phyloP scores from a whole-genome alignment of 2,888 invertebrate genomes.

The Hirtodrosophila cameraria region DNA sequence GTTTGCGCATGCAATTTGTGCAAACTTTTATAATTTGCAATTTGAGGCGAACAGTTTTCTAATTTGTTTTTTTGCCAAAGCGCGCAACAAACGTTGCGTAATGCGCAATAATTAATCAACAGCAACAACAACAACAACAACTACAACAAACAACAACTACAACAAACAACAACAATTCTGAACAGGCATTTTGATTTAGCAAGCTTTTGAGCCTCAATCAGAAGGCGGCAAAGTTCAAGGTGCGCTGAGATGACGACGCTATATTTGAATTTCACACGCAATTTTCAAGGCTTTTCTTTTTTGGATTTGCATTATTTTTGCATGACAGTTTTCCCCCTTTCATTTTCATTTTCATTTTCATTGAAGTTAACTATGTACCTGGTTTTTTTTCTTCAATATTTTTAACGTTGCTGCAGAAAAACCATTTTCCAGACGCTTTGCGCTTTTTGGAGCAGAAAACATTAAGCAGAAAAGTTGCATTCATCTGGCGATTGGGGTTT shows the following conservation, averaged over 20 bases:
- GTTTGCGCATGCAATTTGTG: conserved; percentile 34
- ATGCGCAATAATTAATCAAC: conserved; percentile 69
- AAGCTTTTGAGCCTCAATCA: conserved; percentile 22
- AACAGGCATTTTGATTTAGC: conserved; percentile 41
- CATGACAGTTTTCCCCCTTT: conserved; percentile 55
- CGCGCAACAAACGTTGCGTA: conserved; percentile 41
- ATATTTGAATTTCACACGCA: conserved; percentile 77
- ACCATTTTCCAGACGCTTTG: conserved; percentile 71
- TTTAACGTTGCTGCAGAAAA: conserved; percentile 31
- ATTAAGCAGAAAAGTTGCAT: conserved; percentile 43
- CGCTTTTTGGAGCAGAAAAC: conserved; percentile 80
- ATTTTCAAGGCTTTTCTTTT: conserved; percentile 38
- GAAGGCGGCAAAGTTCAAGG: conserved; percentile 76
- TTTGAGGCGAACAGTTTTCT: conserved; percentile 59
- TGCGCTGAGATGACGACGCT: conserved; percentile 51
- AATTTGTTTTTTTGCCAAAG: conserved; percentile 50
- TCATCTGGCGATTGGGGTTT: conserved; percentile 35
- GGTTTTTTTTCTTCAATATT: conserved; percentile 13
- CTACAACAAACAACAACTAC: too few species aligned
- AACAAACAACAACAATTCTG: conserved; percentile 2
- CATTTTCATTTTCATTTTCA: conserved; percentile 73
- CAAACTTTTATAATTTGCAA: conserved; percentile 66
- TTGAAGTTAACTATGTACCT: conserved; percentile 19
- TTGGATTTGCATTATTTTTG: conserved; percentile 25
- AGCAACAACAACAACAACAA: conserved; percentile 21